Evolutionary conservation across 2,113 vertebrate genomes (phyloP).

Genomic region (Plestiodon gilberti): DNA sequence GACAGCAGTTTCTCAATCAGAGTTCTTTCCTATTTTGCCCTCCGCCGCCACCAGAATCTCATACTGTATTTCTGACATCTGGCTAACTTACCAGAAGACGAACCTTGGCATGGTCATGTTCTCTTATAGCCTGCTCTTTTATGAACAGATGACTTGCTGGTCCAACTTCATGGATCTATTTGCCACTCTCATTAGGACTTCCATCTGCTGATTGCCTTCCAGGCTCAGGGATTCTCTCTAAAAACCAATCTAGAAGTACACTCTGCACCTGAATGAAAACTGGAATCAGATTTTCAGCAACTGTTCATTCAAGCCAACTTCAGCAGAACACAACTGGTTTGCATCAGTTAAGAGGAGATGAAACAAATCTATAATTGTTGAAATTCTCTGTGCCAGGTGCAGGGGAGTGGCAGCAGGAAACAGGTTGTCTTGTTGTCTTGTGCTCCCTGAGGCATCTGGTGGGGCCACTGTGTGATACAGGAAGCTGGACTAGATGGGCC

Average conservation of each 20-base stretch:
- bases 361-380: background rate
- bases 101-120: background rate
- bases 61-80: background rate
- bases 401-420: too few relatives aligned
- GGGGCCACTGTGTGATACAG: too few relatives aligned
- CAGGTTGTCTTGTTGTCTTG: too few relatives aligned
- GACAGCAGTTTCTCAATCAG: background rate
- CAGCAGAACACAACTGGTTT: background rate
- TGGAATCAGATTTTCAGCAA: background rate
- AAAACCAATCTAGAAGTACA: background rate
- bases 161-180: background rate
- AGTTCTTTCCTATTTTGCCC: background rate
- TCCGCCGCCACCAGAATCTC: background rate
- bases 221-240: background rate
- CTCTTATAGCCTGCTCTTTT: background rate
- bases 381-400: too few relatives aligned
- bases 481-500: too few relatives aligned
- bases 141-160: background rate
- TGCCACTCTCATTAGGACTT: background rate
- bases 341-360: background rate
- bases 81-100: too few relatives aligned
- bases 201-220: background rate
- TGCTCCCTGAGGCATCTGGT: too few relatives aligned
- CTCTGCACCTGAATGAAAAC: background rate
- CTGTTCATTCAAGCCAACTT: background rate